Evolutionary conservation across 2,113 vertebrate species (phyloP), one percentile per base, ranked within the genome.

Genomic region (Delphinus delphis): DNA sequence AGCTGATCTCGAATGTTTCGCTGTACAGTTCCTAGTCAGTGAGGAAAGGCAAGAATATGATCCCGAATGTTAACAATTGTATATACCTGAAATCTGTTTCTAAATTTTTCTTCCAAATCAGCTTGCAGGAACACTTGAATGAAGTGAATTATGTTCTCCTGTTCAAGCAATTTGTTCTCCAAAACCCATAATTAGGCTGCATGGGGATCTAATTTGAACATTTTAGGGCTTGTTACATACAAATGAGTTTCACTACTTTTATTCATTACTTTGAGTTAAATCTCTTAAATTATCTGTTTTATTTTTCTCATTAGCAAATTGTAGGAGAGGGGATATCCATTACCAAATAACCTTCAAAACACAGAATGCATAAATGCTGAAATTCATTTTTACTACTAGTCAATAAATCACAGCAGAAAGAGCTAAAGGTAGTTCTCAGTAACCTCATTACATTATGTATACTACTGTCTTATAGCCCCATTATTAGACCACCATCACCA

Each of bases 1-100:
- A 96, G 28, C 31, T 65, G 23, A 84, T 79, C 62, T 84, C 44
- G 88, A 88, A 47, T 70, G 28, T 77, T 65, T 73, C 18, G 60
- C 10, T 68, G 80, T 25, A 58, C 53, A 92, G 81, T 73, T 92
- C 44, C 31, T 60, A 79, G 23, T 83, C 70, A 95, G 26, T n/a
- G n/a, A 95, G 47, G 38, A 89, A 93, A 91, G 58, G 58, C 65
- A 81, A 93, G 38, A 90, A 67, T 86, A 95, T 50, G 60, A 95
- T 31, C 26, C 20, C 38, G 60, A 90, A 93, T 62, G 28, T 93
- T 74, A 93, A 86, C 26, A 83, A 63, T 7, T 79, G 6, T 85
- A 65, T 93, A 90, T 33, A 93, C 58, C 44, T 74, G 33, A 81
- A 86, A 76, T 84, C 13, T 73, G 84, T 79, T 90, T 85, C 65